Percentiles rank a stretch among this genome's conserved stretches.
phyloP scores from a whole-genome alignment of 2,888 invertebrate species.

The Parochlus steinenii region DNA sequence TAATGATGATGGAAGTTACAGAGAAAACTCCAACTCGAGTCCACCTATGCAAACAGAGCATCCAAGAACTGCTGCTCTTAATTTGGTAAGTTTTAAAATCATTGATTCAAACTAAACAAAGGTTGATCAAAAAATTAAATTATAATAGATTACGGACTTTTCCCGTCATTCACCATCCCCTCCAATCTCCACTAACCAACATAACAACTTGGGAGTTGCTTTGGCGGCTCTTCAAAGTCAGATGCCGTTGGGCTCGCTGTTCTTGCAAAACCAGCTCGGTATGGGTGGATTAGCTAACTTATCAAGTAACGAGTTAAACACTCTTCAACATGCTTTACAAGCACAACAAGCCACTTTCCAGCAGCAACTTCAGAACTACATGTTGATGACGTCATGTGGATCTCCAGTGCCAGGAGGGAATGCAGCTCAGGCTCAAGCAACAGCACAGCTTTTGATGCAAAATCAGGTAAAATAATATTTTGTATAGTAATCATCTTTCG shows the following conservation, averaged over 20 bases:
- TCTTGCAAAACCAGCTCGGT: conserved; percentile 21
- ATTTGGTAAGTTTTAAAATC: conserved; percentile 14
- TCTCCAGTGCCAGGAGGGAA: conserved; percentile 6
- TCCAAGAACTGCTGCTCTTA: conserved; percentile 13
- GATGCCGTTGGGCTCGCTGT: conserved; percentile 20
- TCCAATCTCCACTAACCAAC: conserved; percentile 17
- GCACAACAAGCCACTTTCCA: conserved; percentile 16
- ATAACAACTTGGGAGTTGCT: conserved; percentile 16
- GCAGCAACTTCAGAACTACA: conserved; percentile 18
- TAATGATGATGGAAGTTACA: conserved; percentile 26
- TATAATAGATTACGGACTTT: conserved; percentile 14
- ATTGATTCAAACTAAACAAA: background rate
- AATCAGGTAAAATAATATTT: too few species aligned
- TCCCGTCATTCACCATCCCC: conserved; percentile 15
- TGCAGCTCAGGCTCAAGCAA: conserved; percentile 26
- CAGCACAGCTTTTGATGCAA: conserved; percentile 59
- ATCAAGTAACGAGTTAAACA: conserved; percentile 17
- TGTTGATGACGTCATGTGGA: conserved; percentile 5
- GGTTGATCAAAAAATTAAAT: conserved; percentile 5
- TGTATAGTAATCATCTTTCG: background rate
- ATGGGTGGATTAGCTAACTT: conserved; percentile 20
- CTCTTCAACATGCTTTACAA: conserved; percentile 23
- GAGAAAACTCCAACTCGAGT: conserved; percentile 23
- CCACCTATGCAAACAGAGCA: conserved; percentile 9
- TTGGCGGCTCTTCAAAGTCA: conserved; percentile 20